Evolutionary conservation across 2,113 vertebrate species (phyloP).

Genomic region (Equus quagga): DNA sequence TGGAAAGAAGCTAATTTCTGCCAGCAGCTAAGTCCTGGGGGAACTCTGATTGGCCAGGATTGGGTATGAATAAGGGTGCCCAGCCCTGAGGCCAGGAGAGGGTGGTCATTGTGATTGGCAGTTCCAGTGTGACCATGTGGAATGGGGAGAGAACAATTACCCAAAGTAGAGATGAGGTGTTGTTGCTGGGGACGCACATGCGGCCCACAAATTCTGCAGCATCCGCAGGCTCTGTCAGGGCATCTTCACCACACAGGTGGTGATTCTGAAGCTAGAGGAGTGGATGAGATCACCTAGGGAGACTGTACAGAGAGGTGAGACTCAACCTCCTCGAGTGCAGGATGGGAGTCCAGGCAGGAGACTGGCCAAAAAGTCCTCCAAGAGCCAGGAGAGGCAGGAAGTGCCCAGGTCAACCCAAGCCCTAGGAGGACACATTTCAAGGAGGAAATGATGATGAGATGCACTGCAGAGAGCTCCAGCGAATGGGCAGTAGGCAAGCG

Average conservation of each 20-base stretch:
- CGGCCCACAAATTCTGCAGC: neutral
- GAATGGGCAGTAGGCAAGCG: neutral
- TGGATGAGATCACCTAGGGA: neutral
- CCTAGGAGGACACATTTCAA: neutral
- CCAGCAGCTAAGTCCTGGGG: neutral
- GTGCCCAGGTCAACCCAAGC: neutral
- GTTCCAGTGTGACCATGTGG: neutral
- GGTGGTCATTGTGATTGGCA: neutral
- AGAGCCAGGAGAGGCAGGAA: neutral
- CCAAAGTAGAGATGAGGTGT: neutral
- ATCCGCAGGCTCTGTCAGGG: no score
- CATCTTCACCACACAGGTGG: neutral
- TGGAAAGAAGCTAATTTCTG: neutral
- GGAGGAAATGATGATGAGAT: neutral
- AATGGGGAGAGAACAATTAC: neutral
- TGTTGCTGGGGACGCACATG: neutral
- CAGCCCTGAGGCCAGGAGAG: neutral
- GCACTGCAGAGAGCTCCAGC: neutral
- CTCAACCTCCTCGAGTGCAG: neutral
- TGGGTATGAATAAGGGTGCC: neutral
- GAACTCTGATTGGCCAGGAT: neutral
- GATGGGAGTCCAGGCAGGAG: neutral
- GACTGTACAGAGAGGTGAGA: neutral
- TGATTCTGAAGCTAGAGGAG: neutral
- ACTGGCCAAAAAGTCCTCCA: neutral